Evolutionary conservation across 2,113 vertebrate genomes (phyloP).

Genomic region (Erythrocercus mccallii): DNA sequence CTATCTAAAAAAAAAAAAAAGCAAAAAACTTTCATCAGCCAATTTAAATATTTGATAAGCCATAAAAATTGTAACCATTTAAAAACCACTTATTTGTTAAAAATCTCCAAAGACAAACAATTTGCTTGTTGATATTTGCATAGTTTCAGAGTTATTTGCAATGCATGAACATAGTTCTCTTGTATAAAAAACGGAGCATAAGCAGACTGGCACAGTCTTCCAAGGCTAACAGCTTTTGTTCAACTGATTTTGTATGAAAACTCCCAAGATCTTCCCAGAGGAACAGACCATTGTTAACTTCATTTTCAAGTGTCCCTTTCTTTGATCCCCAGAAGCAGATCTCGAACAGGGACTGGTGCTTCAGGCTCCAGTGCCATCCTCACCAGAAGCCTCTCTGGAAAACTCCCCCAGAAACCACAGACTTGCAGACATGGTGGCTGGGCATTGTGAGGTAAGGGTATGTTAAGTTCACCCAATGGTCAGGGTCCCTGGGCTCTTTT

Average conservation of each 20-base stretch:
- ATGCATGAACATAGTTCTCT: background rate
- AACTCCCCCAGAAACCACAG: background rate
- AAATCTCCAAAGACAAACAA: background rate
- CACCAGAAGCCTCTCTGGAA: background rate
- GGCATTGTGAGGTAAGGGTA: no score
- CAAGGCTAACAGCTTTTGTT: background rate
- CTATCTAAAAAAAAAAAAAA: background rate
- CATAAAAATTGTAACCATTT: background rate
- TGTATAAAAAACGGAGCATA: background rate
- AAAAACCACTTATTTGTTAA: background rate
- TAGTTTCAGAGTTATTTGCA: background rate
- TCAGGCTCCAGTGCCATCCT: accelerated
- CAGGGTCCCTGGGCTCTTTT: background rate
- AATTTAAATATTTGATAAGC: background rate
- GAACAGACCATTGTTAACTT: background rate
- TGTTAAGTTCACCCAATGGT: background rate
- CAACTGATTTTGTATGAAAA: background rate
- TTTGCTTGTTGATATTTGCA: background rate
- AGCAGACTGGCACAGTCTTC: background rate
- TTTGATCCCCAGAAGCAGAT: background rate
- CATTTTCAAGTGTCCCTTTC: background rate
- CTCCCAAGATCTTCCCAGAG: background rate
- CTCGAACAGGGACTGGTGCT: accelerated
- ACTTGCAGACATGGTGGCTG: background rate
- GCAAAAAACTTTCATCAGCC: background rate